These are phyloP conservation scores for Chelonus insularis DNA, from an alignment of 1,140 invertebrate species.

Conservation along the genomic window DNA sequence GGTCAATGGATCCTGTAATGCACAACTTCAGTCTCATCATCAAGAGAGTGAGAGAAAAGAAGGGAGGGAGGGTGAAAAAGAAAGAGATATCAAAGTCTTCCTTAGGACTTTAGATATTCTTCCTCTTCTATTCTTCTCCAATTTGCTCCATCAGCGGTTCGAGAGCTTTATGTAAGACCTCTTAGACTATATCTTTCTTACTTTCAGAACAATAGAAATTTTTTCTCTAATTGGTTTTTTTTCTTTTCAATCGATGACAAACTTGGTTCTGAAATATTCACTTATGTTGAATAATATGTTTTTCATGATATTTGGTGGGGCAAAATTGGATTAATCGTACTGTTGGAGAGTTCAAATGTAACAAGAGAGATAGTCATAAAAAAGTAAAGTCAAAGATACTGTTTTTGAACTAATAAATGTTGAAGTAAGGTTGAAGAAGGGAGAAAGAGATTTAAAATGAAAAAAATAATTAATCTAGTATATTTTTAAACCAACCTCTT, in stretches of 20 bases:
- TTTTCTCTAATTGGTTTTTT: neutral
- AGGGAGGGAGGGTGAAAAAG: too few relatives aligned
- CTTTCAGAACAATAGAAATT: neutral
- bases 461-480: neutral
- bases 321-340: too few relatives aligned
- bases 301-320: neutral
- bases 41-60: too few relatives aligned
- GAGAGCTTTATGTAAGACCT: conserved; percentile 10
- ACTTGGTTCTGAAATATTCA: neutral
- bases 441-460: neutral
- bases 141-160: conserved; percentile 2
- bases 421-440: neutral
- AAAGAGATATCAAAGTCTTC: neutral
- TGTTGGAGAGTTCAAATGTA: neutral
- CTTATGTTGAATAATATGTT: neutral
- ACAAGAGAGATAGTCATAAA: neutral
- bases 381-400: neutral
- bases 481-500: neutral
- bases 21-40: neutral
- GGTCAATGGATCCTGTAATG: neutral
- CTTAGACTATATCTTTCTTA: neutral
- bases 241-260: neutral
- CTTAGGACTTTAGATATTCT: neutral
- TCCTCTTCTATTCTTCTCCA: neutral
- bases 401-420: neutral